A percentile compares a stretch with the other conserved stretches of the same genome.
Evolutionary conservation across 2,888 invertebrate genomes (phyloP).

Genomic region (Thereva unica): DNA sequence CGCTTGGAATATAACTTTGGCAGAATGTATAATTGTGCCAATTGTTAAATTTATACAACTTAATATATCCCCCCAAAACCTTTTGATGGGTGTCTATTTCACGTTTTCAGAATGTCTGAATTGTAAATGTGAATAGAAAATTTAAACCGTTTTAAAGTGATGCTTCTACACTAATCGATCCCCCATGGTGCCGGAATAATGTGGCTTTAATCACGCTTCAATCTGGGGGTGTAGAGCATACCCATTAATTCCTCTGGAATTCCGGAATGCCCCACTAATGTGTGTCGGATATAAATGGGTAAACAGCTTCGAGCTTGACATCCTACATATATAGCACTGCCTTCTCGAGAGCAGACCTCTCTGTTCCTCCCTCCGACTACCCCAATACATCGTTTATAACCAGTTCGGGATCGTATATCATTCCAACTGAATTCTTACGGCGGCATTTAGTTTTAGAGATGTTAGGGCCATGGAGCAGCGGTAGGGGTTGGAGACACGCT

Average conservation of each 20-base stretch:
- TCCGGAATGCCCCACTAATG: slow-evolving; percentile 32
- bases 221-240: slow-evolving; percentile 16
- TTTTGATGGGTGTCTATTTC: too few relatives aligned
- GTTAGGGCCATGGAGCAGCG: background rate
- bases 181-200: slow-evolving; percentile 20
- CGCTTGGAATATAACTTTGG: background rate
- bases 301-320: slow-evolving; percentile 27
- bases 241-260: slow-evolving; percentile 31
- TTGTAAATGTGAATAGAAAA: background rate
- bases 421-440: slow-evolving; percentile 37
- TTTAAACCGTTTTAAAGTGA: slow-evolving; percentile 19
- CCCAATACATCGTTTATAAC: slow-evolving; percentile 33
- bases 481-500: background rate
- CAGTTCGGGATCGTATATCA: slow-evolving; percentile 39
- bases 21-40: slow-evolving; percentile 2
- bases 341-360: background rate
- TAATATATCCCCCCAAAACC: too few relatives aligned
- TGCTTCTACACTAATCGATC: slow-evolving; percentile 13
- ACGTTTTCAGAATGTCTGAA: too few relatives aligned
- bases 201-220: slow-evolving; percentile 22
- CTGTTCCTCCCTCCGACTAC: background rate
- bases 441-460: slow-evolving; percentile 12
- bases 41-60: slow-evolving; percentile 1
- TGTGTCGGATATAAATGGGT: slow-evolving; percentile 34
- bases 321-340: background rate